These are phyloP conservation scores for Tetragnatha montana DNA, from an alignment of 2,888 invertebrate genomes.

Conservation along the genomic window DNA sequence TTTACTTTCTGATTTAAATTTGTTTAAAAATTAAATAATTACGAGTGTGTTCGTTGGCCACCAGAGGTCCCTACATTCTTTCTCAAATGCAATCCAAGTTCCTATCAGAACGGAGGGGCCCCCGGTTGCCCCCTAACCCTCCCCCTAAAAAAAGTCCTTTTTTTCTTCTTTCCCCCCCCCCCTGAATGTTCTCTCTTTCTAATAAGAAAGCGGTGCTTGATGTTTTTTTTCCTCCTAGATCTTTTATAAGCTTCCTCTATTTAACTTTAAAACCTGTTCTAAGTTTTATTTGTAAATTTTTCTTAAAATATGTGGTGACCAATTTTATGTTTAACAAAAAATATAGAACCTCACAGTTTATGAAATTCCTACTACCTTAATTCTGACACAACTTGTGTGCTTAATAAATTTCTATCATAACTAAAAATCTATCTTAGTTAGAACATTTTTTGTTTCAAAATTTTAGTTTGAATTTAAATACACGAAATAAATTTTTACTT, in stretches of 20 bases:
- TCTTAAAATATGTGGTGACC: neutral
- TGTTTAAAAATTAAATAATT: slow-evolving; percentile 41
- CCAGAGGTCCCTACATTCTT: slow-evolving; percentile 68
- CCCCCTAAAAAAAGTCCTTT: slow-evolving; percentile 2
- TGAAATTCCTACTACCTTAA: no score
- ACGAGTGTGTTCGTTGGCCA: slow-evolving; percentile 29
- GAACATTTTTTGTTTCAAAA: no score
- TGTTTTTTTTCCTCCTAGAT: neutral
- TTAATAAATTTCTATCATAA: no score
- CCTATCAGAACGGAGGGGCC: slow-evolving; percentile 63
- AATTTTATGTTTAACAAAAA: no score
- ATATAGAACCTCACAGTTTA: no score
- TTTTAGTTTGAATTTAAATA: no score
- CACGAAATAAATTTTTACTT: no score
- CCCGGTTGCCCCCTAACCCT: slow-evolving; percentile 36
- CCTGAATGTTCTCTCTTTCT: neutral
- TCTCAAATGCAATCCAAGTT: slow-evolving; percentile 67
- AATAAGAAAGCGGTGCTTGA: neutral
- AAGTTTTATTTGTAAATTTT: neutral
- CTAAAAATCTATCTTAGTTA: no score
- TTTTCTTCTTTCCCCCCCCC: neutral
- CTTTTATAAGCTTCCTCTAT: neutral
- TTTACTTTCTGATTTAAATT: neutral
- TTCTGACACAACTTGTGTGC: no score
- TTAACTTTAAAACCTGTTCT: neutral